Percentiles rank a stretch among this genome's conserved stretches.
These are phyloP conservation scores for Dendrolimus pini DNA, from an alignment of 2,888 invertebrate genomes.

Conservation along the genomic window DNA sequence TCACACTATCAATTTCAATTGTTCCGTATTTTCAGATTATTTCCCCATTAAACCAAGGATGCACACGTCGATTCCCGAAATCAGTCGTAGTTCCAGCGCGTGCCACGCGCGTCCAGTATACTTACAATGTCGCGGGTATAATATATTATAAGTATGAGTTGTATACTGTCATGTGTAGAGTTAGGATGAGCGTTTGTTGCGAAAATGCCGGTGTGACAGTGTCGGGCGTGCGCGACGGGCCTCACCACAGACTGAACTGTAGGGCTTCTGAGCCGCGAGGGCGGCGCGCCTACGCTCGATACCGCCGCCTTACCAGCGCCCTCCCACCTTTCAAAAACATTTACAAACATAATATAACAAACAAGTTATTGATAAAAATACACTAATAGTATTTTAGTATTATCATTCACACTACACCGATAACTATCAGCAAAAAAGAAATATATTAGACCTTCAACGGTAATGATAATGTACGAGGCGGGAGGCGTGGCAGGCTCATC, in stretches of 20 bases:
- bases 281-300: constrained; percentile 74
- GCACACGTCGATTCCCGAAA: constrained; percentile 10
- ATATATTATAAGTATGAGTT: constrained; percentile 17
- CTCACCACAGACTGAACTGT: constrained; percentile 56
- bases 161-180: constrained; percentile 29
- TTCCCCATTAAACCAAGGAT: constrained; percentile 15
- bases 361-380: constrained; percentile 39
- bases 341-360: constrained; percentile 47
- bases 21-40: constrained; percentile 25
- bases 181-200: constrained; percentile 16
- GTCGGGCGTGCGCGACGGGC: constrained; percentile 45
- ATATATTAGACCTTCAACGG: neutral
- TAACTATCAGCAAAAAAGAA: neutral
- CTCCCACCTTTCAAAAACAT: constrained; percentile 68
- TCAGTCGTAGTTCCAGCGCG: constrained; percentile 7
- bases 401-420: neutral
- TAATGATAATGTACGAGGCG: neutral
- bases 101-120: constrained; percentile 16
- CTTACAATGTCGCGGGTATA: constrained; percentile 24
- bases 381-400: constrained; percentile 5
- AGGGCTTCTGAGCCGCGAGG: constrained; percentile 64
- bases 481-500: neutral
- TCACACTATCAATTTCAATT: constrained; percentile 41
- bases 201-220: constrained; percentile 17
- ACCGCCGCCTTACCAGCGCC: constrained; percentile 67